These are phyloP conservation scores for Drosophila ambigua DNA, from an alignment of 1,140 invertebrate species.

Conservation along the genomic window DNA sequence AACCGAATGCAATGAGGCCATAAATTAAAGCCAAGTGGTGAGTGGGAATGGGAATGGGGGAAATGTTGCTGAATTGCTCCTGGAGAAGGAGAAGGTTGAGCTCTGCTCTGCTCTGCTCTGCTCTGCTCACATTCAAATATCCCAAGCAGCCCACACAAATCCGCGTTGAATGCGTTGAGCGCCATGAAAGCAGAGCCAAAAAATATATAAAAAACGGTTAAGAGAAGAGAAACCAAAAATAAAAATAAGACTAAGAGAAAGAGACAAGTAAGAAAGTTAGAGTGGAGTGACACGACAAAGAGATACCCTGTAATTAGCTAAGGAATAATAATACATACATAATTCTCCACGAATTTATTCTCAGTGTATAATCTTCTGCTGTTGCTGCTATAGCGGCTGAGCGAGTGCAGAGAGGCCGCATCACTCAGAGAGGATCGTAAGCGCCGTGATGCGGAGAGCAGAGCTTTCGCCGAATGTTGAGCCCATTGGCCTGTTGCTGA, in stretches of 20 bases:
- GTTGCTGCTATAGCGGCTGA: too few relatives aligned
- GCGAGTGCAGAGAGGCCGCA: too few relatives aligned
- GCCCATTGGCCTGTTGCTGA: too few relatives aligned
- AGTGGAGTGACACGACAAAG: too few relatives aligned
- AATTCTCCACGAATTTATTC: too few relatives aligned
- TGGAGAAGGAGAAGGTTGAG: background rate
- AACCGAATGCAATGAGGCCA: slow-evolving; percentile 60
- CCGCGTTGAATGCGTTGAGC: slow-evolving; percentile 46
- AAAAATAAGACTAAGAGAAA: slow-evolving; percentile 4
- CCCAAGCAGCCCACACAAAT: slow-evolving; percentile 48
- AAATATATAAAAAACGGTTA: slow-evolving; percentile 46
- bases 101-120: slow-evolving; percentile 13
- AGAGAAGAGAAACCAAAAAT: slow-evolving; percentile 21
- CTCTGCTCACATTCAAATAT: slow-evolving; percentile 56
- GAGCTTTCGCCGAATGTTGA: too few relatives aligned
- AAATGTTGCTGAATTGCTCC: background rate
- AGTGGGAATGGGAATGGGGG: background rate
- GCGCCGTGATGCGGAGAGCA: too few relatives aligned
- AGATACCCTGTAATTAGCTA: too few relatives aligned
- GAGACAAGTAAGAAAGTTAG: too few relatives aligned
- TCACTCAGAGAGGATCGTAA: too few relatives aligned
- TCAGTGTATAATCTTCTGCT: too few relatives aligned
- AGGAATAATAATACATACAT: too few relatives aligned
- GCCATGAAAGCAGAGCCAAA: slow-evolving; percentile 46
- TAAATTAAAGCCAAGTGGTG: slow-evolving; percentile 63